Percentiles rank a stretch among this genome's conserved stretches.
Evolutionary conservation across 2,113 vertebrate genomes (phyloP).

Genomic region (Parotia lawesii): DNA sequence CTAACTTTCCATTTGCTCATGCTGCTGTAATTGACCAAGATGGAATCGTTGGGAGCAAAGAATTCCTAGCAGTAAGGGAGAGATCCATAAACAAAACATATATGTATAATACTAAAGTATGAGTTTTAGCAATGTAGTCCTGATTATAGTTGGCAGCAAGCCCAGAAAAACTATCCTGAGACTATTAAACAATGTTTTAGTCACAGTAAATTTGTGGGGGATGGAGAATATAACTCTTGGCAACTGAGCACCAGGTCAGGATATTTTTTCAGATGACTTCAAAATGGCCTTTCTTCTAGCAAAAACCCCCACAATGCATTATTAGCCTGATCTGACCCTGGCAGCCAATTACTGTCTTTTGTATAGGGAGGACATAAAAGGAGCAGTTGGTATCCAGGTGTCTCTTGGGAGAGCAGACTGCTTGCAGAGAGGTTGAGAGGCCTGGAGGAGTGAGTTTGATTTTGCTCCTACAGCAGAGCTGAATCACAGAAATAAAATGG

Average conservation of each 20-base stretch:
- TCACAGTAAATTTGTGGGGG: background rate
- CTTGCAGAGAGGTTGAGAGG: background rate
- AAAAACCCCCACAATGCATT: background rate
- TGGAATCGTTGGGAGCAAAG: background rate
- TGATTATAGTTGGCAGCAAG: slow-evolving; percentile 4
- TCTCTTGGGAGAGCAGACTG: background rate
- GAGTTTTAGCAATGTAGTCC: background rate
- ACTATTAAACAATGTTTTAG: background rate
- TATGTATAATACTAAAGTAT: background rate
- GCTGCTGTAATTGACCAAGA: background rate
- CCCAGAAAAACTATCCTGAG: background rate
- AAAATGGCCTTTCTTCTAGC: background rate
- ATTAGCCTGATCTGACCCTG: background rate
- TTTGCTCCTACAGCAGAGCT: background rate
- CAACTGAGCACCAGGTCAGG: background rate
- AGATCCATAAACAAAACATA: background rate
- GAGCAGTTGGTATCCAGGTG: background rate
- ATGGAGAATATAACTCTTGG: background rate
- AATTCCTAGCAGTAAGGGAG: background rate
- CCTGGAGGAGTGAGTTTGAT: background rate
- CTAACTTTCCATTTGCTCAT: background rate
- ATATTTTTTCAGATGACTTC: background rate
- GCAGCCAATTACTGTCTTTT: background rate
- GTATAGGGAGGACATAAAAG: background rate
- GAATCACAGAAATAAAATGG: background rate